Base-by-base conservation (phyloP, 2,797 vertebrate genomes). In the Dipus sagitta region DNA sequence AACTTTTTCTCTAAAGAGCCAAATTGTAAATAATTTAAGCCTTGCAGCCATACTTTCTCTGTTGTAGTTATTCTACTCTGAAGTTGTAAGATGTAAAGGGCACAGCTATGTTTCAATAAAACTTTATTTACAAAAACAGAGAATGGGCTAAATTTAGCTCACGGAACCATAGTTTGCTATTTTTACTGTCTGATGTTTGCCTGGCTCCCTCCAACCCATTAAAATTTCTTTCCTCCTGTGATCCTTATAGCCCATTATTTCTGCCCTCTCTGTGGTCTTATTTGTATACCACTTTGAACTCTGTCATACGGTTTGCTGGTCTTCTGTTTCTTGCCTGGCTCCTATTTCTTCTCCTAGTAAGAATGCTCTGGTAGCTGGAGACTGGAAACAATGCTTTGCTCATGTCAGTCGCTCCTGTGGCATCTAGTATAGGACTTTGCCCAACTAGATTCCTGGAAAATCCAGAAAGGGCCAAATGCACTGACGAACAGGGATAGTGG, bases 91-190 rank as follows among this genome's bases (percentile, higher is more conserved):
- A 52, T 38, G 17, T 84, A 76, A 80, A 47, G 32, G 28, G 8
- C 58, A 20, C 54, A n/a, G 72, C 58, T 18, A 30, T 75, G 32
- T 76, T 60, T 34, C 42, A 52, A 42, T 67, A 26, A 91, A 70
- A 77, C 32, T 65, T 90, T 80, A 75, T 65, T 90, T 84, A 75
- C 10, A 84, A 84, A 90, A 80, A 71, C 23, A 82, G 42, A 28
- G 17, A 15, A 18, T 65, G 23, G n/a, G 17, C 54, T 67, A 34
- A 11, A n/a, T 64, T 77, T 42, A 14, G 2, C 34, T 77, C 58
- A 6, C 42, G n/a, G 2, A 21, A 34, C 23, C 68, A 34, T 34
- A 23, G 20, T 65, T 65, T 65, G 13, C 14, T 26, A 52, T 34
- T 71, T 90, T 67, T 68, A 32, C n/a, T 82, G 2, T 64, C 26